Percentiles rank a stretch among this genome's conserved stretches.
phyloP scores from a whole-genome alignment of 2,797 vertebrate species.

The Crenichthys baileyi region DNA sequence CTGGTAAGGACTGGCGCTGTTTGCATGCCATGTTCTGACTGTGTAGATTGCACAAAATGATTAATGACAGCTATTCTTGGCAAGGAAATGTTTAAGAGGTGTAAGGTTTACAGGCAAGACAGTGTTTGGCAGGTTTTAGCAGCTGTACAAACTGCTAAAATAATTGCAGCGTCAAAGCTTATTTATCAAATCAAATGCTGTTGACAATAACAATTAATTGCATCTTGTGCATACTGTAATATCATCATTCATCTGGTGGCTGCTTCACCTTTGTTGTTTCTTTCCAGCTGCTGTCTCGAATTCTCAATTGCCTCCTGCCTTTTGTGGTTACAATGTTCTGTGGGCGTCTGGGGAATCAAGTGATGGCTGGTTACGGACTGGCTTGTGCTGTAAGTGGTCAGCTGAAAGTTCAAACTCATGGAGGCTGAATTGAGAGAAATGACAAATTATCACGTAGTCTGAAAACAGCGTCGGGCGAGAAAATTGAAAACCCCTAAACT shows the following conservation, averaged over 20 bases:
- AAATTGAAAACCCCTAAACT: not conserved
- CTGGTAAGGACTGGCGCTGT: constrained; percentile 72
- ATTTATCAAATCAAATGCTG: constrained; percentile 7
- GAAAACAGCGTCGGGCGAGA: not conserved
- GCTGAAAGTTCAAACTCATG: not conserved
- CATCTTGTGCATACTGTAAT: constrained; percentile 7
- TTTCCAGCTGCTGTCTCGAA: constrained; percentile 73
- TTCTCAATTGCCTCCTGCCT: constrained; percentile 76
- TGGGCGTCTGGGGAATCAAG: constrained; percentile 79
- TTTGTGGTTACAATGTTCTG: constrained; percentile 82
- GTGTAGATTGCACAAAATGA: not conserved
- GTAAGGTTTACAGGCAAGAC: constrained; percentile 7
- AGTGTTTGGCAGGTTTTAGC: constrained; percentile 19
- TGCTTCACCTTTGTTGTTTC: constrained; percentile 4
- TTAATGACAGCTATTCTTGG: constrained; percentile 16
- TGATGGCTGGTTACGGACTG: constrained; percentile 80
- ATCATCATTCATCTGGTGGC: constrained; percentile 8
- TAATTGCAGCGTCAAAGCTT: not conserved
- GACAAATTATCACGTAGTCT: constrained; percentile 12
- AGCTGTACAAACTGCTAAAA: not conserved
- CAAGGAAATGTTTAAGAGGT: constrained; percentile 21
- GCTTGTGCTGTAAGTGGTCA: constrained; percentile 75
- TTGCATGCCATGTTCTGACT: not conserved
- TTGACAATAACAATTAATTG: constrained; percentile 1
- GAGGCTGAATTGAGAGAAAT: not conserved